phyloP scores from a whole-genome alignment of 2,888 invertebrate species.

The Peribatodes rhomboidaria region DNA sequence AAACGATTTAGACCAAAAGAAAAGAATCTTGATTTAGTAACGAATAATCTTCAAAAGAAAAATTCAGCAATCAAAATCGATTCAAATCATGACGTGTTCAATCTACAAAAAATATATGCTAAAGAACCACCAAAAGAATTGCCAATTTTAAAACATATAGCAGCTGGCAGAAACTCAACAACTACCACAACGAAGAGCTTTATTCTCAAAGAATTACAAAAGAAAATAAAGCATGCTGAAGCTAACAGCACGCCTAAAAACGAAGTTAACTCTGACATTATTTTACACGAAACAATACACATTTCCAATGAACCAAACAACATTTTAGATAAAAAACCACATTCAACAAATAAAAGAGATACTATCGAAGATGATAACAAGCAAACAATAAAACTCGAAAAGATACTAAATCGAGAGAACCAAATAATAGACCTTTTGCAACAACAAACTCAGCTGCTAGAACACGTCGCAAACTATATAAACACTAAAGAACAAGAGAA shows the following conservation, averaged over 20 bases:
- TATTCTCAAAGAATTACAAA: not conserved
- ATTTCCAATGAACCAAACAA: not conserved
- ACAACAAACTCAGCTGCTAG: constrained; percentile 46
- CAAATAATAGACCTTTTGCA: constrained; percentile 27
- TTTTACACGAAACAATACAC: not conserved
- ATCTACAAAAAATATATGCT: not conserved
- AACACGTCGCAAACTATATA: constrained; percentile 47
- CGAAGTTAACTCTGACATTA: not conserved
- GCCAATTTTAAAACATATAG: not conserved
- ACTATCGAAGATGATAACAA: not conserved
- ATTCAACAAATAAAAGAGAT: not conserved
- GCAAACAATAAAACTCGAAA: not conserved
- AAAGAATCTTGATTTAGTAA: not conserved
- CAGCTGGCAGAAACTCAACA: not conserved
- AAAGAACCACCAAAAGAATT: not conserved
- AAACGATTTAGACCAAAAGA: not conserved
- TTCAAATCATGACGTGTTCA: not conserved
- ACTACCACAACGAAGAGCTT: not conserved
- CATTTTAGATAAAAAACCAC: not conserved
- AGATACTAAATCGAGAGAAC: constrained; percentile 17
- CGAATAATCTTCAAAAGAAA: not conserved
- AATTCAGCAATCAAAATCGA: not conserved
- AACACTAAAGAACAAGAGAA: constrained; percentile 21
- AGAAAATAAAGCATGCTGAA: not conserved
- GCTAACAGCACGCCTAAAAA: not conserved